Percentiles rank a stretch among this genome's conserved stretches.
phyloP scores from a whole-genome alignment of 2,113 vertebrate genomes.

The Orcinus orca region DNA sequence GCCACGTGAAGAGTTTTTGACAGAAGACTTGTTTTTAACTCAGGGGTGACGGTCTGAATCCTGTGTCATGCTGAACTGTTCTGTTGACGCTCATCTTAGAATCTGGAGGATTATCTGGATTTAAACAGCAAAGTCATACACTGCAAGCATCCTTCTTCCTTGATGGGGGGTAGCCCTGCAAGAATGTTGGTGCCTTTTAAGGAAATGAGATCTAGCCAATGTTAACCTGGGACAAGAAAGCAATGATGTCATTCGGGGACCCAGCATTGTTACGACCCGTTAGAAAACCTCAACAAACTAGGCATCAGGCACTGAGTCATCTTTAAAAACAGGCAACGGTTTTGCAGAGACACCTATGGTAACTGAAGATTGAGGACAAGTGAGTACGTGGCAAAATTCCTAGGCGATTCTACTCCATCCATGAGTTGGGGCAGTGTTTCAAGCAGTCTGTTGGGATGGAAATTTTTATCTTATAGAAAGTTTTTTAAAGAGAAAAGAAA shows the following conservation, averaged over 20 bases:
- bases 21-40: slow-evolving; percentile 73
- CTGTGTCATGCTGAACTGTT: neutral
- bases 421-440: neutral
- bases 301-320: neutral
- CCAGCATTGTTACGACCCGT: neutral
- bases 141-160: neutral
- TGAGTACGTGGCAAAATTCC: rapidly evolving
- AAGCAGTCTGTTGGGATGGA: neutral
- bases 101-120: slow-evolving; percentile 59
- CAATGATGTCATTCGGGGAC: neutral
- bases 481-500: neutral
- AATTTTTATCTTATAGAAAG: neutral
- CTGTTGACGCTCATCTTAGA: slow-evolving; percentile 6
- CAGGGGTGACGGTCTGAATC: slow-evolving; percentile 24
- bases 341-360: neutral
- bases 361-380: neutral
- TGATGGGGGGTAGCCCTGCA: neutral
- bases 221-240: neutral
- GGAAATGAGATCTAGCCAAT: neutral
- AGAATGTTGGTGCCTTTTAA: slow-evolving; percentile 33
- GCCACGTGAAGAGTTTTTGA: slow-evolving; percentile 51
- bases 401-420: neutral
- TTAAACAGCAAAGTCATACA: neutral
- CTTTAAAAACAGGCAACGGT: neutral
- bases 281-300: neutral